phyloP scores from a whole-genome alignment of 2,888 invertebrate genomes.

The Gasteruption jaculator region DNA sequence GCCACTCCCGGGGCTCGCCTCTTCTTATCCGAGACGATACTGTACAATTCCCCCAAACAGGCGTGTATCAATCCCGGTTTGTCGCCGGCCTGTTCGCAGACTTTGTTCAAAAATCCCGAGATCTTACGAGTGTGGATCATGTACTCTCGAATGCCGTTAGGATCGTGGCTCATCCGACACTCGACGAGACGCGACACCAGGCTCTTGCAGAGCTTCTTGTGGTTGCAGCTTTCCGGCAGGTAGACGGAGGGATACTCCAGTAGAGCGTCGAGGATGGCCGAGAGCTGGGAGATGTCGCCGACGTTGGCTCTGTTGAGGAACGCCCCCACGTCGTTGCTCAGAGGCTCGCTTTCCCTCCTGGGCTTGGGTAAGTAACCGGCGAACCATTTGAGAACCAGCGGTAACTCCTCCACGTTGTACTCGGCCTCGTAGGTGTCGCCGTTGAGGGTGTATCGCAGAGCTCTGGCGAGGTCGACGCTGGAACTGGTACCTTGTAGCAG shows the following conservation, averaged over 20 bases:
- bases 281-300: slow-evolving; percentile 29
- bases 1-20: slow-evolving; percentile 57
- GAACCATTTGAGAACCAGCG: slow-evolving; percentile 36
- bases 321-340: slow-evolving; percentile 32
- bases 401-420: slow-evolving; percentile 33
- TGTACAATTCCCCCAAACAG: slow-evolving; percentile 59
- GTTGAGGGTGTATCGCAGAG: slow-evolving; percentile 17
- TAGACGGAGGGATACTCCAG: slow-evolving; percentile 26
- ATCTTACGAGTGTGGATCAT: slow-evolving; percentile 28
- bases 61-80: slow-evolving; percentile 54
- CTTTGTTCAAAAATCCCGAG: slow-evolving; percentile 24
- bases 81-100: slow-evolving; percentile 24
- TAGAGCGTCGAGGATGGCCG: slow-evolving; percentile 28
- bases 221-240: slow-evolving; percentile 24
- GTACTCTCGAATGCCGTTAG: slow-evolving; percentile 25
- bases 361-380: slow-evolving; percentile 32
- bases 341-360: slow-evolving; percentile 21
- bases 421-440: slow-evolving; percentile 26
- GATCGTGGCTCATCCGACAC: slow-evolving; percentile 27
- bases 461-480: slow-evolving; percentile 19
- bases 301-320: slow-evolving; percentile 28
- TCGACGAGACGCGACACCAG: slow-evolving; percentile 32
- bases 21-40: slow-evolving; percentile 58
- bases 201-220: slow-evolving; percentile 33
- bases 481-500: too few relatives aligned